These are phyloP conservation scores for Peromyscus aztecus DNA, from an alignment of 2,797 vertebrate species.

Conservation along the genomic window DNA sequence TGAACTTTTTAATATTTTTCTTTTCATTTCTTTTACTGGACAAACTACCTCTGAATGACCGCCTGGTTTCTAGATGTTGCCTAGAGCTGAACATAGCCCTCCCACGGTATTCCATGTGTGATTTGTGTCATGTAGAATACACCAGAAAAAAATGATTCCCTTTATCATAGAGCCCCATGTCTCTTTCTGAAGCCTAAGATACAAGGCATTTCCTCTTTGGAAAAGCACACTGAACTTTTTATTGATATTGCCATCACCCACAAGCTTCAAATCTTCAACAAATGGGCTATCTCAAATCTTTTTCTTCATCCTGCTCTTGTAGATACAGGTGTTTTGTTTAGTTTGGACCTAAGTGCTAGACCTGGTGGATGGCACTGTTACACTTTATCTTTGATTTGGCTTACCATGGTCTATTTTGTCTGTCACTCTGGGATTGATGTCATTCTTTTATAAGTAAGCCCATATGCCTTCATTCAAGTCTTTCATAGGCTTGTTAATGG, in stretches of 20 bases:
- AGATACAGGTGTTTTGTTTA: not conserved
- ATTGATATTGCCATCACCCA: conserved; percentile 19
- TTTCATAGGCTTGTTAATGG: conserved; percentile 64
- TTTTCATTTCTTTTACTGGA: not conserved
- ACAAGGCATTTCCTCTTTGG: conserved; percentile 7
- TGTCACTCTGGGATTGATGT: conserved; percentile 52
- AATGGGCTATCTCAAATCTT: not conserved
- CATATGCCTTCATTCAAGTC: conserved; percentile 34
- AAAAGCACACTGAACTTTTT: conserved; percentile 33
- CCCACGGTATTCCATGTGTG: not conserved
- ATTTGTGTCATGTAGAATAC: not conserved
- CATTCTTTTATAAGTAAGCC: conserved; percentile 59
- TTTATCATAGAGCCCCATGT: not conserved
- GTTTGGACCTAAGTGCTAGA: not conserved
- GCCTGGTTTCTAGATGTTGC: not conserved
- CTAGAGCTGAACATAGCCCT: not conserved
- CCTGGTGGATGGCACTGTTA: conserved; percentile 29
- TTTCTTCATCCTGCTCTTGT: conserved; percentile 37
- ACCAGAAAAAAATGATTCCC: not conserved
- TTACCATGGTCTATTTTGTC: conserved; percentile 50
- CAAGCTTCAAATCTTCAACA: conserved; percentile 44
- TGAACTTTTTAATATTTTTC: not conserved
- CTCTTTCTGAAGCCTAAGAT: not conserved
- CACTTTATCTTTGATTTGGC: conserved; percentile 40
- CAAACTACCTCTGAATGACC: not conserved